A percentile compares a stretch with the other conserved stretches of the same genome.
Conservation (phyloP, 2,113 vertebrate genomes). For the Turnix velox region DNA sequence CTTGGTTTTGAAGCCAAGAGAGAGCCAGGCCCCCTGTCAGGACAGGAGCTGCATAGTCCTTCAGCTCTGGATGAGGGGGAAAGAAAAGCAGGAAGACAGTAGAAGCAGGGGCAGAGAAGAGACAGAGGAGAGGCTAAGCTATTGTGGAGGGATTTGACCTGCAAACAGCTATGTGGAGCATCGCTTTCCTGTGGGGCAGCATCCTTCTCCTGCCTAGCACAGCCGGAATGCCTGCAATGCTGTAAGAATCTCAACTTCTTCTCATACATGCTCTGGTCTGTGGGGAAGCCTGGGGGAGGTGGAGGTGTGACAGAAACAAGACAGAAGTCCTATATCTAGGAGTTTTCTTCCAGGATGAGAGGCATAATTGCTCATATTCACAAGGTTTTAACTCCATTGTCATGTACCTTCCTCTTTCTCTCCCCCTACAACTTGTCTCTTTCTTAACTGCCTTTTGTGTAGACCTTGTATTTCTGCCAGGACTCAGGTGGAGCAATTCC, state of each 20-base stretch:
- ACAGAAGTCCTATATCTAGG: neutral
- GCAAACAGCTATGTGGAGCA: neutral
- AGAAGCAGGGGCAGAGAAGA: neutral
- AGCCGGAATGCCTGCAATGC: neutral
- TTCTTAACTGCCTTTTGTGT: neutral
- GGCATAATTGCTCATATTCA: neutral
- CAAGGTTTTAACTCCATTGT: neutral
- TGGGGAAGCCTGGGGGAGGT: neutral
- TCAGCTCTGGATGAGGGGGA: neutral
- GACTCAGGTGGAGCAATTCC: neutral
- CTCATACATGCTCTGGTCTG: neutral
- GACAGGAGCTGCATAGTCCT: neutral
- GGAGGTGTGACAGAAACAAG: neutral
- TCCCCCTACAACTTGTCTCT: neutral
- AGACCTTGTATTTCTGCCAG: neutral
- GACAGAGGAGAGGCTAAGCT: neutral
- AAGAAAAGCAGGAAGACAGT: neutral
- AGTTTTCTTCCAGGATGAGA: neutral
- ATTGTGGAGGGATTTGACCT: neutral
- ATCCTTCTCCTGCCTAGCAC: slow-evolving; percentile 15
- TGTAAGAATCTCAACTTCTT: slow-evolving; percentile 31
- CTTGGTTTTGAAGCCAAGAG: slow-evolving; percentile 15
- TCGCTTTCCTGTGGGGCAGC: slow-evolving; percentile 2
- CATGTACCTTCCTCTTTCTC: neutral
- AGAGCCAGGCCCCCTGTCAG: neutral